A percentile compares a stretch with the other conserved stretches of the same genome.
These are phyloP conservation scores for Morpho achilles DNA, from an alignment of 2,888 invertebrate species.

Conservation along the genomic window DNA sequence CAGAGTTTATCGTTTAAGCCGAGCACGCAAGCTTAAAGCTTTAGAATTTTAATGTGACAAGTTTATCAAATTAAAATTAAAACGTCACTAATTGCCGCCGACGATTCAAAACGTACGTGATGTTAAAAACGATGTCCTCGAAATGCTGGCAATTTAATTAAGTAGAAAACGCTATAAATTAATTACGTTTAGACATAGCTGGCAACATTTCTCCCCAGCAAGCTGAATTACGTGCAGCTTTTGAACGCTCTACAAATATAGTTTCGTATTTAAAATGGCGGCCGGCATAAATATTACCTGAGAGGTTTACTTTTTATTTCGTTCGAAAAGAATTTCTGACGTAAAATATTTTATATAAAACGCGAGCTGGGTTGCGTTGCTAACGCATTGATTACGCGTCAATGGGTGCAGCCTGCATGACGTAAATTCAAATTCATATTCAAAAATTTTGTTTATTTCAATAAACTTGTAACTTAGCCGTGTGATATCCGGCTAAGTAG, in stretches of 20 bases:
- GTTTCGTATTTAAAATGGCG: neutral
- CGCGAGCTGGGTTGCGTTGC: too few species aligned
- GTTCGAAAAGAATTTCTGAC: too few species aligned
- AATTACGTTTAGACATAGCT: constrained; percentile 8
- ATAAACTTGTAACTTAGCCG: too few species aligned
- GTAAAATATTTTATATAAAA: too few species aligned
- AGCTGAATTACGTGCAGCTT: constrained; percentile 9
- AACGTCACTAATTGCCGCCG: constrained; percentile 6
- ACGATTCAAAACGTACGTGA: constrained; percentile 10
- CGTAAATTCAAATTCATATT: too few species aligned
- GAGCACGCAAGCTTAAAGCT: too few species aligned
- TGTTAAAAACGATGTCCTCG: constrained; percentile 5
- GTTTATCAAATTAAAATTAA: constrained; percentile 1
- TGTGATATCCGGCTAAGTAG: too few species aligned
- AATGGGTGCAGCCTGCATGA: too few species aligned
- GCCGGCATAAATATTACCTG: neutral
- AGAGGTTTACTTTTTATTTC: neutral
- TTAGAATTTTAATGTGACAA: neutral
- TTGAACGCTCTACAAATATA: constrained; percentile 8
- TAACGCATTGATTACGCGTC: too few species aligned
- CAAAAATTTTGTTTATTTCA: too few species aligned
- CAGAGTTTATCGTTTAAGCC: too few species aligned
- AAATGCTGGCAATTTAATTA: constrained; percentile 11
- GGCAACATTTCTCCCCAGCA: constrained; percentile 1
- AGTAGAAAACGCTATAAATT: constrained; percentile 11